Base-by-base conservation (phyloP, 2,113 vertebrate genomes). In the Urocitellus parryii region DNA sequence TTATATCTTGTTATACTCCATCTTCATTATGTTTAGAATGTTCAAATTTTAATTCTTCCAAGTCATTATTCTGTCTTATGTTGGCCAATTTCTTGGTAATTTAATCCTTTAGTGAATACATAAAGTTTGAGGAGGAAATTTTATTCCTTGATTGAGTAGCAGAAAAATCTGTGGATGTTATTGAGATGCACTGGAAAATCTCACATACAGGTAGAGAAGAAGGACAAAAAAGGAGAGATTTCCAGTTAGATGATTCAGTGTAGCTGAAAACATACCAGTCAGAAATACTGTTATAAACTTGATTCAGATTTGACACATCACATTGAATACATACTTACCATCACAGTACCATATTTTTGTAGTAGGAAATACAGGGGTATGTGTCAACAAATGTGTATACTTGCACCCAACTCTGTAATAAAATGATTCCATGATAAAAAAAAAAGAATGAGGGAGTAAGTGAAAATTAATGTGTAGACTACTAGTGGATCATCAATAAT, bases 51-150 rank as follows among this genome's bases (percentile, higher is more conserved):
- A 87, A 17, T 82, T 87, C 14, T 83, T 79, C 18, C n/a, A 70
- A 51, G 8, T 90, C 67, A 51, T 95, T 90, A 61, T 8, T 90
- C 8, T 92, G 27, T 13, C 27, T 90, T 79, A 76, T 73, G 42
- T 12, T 76, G 7, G 1, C 4, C 24, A 90, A 27, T 29, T 37
- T 83, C 51, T 74, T 74, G 39, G 4, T 61, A 32, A 65, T 39
- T 5, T 56, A 81, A 95, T 68, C 1, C 22, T 85, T 73, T 81
- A 78, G 17, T 3, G 8, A 53, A 9, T 78, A 61, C 27, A 13
- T 84, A 34, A 72, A 4, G 1, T 37, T 81, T 58, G 5, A 61
- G n/a, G 24, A 72, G 5, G 37, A 51, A 27, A 79, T 37, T 65
- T 76, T 77, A 51, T 79, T 12, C 2, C 18, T 29, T 61, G 37